phyloP scores from a whole-genome alignment of 2,888 invertebrate genomes.

The Atherix ibis region DNA sequence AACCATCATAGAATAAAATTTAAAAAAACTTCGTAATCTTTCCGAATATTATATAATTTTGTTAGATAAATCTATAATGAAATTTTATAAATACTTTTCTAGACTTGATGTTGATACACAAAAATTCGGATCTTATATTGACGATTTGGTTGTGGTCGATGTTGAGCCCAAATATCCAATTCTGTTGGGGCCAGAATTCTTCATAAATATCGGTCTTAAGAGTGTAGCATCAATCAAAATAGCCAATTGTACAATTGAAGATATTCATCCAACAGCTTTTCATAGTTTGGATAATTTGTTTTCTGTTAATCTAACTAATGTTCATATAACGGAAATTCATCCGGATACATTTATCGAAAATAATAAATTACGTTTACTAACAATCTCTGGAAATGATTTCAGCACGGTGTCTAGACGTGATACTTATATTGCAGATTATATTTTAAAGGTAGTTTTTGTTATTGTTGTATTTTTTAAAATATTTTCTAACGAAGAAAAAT shows the following conservation, averaged over 20 bases:
- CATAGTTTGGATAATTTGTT: conserved; percentile 48
- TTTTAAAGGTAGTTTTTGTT: conserved; percentile 28
- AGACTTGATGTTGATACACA: conserved; percentile 46
- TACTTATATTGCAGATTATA: conserved; percentile 12
- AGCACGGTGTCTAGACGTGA: conserved; percentile 23
- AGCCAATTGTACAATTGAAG: conserved; percentile 49
- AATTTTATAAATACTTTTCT: too few species aligned
- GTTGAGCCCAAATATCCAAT: conserved; percentile 42
- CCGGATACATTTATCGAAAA: conserved; percentile 54
- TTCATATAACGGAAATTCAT: conserved; percentile 47
- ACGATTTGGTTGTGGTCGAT: conserved; percentile 49
- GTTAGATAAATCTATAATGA: too few species aligned
- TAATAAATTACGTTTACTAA: conserved; percentile 46
- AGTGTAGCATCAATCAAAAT: conserved; percentile 51
- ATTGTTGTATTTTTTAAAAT: too few species aligned
- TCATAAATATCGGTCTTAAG: conserved; percentile 45
- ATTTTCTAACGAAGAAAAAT: too few species aligned
- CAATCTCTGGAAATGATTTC: conserved; percentile 50
- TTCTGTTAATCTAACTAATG: conserved; percentile 51
- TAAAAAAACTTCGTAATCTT: too few species aligned
- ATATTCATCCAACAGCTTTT: conserved; percentile 53
- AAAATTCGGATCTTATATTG: conserved; percentile 48
- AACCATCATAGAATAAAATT: too few species aligned
- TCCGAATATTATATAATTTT: background rate
- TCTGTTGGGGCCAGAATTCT: conserved; percentile 42